phyloP scores from a whole-genome alignment of 2,113 vertebrate species.

The Cercocebus atys region DNA sequence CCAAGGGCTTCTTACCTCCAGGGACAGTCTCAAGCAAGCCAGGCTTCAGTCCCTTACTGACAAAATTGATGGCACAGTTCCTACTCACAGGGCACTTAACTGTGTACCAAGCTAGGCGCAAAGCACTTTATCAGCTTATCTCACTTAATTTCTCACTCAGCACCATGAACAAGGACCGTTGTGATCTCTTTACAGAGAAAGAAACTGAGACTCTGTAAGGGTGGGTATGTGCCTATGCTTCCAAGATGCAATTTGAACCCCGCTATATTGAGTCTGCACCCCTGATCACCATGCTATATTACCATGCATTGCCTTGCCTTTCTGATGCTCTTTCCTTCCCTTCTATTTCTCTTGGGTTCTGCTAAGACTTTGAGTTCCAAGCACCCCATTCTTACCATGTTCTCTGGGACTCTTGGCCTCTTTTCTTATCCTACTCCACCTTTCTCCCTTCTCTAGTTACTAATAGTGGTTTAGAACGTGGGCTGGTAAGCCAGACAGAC shows the following conservation, averaged over 20 bases:
- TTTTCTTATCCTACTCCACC: neutral
- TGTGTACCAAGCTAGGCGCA: neutral
- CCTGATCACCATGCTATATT: neutral
- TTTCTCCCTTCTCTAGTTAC: neutral
- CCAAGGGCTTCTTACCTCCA: neutral
- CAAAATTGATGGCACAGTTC: neutral
- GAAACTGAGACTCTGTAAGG: neutral
- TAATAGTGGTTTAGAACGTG: neutral
- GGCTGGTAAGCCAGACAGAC: neutral
- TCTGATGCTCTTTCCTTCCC: neutral
- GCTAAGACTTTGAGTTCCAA: neutral
- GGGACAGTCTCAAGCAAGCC: neutral
- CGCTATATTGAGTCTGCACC: neutral
- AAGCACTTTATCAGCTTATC: neutral
- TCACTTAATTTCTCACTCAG: neutral
- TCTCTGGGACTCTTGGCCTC: neutral
- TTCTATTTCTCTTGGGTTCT: neutral
- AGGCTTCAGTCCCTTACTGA: neutral
- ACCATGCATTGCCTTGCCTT: neutral
- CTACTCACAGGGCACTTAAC: neutral
- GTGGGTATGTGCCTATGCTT: neutral
- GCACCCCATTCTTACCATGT: neutral
- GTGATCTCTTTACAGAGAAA: neutral
- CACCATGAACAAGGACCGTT: neutral
- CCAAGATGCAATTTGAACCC: neutral